Evolutionary conservation across 1,140 invertebrate genomes (phyloP), one percentile per base, ranked within the genome.

Genomic region (Neodiprion virginianus): DNA sequence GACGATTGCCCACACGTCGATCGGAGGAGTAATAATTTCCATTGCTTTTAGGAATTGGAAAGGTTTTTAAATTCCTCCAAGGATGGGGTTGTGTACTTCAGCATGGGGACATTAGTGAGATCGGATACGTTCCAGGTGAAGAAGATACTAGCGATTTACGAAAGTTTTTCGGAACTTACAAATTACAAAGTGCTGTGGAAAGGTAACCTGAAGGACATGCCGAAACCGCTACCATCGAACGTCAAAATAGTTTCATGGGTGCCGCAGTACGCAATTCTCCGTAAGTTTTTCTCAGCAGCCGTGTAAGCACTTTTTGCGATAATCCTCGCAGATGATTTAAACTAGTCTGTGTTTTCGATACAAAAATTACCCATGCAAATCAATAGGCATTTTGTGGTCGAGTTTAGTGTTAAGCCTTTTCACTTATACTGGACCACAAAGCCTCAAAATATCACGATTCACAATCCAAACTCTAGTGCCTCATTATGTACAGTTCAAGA

Each of bases 31-130:
- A 0, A 12, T 61, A 17, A 61, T 17, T 8, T 61, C n/a, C n/a
- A 14, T 14, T 61, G 81, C 76, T 85, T 88, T 73, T 86, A 93
- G 92, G 90, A 92, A 50, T 79, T 95, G 12, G 89, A 92, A 76
- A 91, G 91, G 73, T 92, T 92, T 83, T 83, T 94, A 17, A 91
- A 94, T 76, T 91, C 90, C 76, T 91, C 93, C 48, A 86, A 90
- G 74, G 82, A 93, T 75, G 94, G 94, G 1, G 92, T 93, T 8
- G 89, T 95, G 71, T 93, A 93, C 75, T 92, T 95, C 75, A 93
- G 92, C 77, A 91, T 95, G 82, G 94, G 94, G n/a, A 93, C 93
- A 7, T 90, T 92, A 83, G 85, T 92, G 86, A 91, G 92, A 90
- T 88, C 93, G 85, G 90, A 92, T 90, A 82, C 89, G 82, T 67